Conservation (phyloP, 2,113 vertebrate genomes). For the Pangasianodon hypophthalmus region DNA sequence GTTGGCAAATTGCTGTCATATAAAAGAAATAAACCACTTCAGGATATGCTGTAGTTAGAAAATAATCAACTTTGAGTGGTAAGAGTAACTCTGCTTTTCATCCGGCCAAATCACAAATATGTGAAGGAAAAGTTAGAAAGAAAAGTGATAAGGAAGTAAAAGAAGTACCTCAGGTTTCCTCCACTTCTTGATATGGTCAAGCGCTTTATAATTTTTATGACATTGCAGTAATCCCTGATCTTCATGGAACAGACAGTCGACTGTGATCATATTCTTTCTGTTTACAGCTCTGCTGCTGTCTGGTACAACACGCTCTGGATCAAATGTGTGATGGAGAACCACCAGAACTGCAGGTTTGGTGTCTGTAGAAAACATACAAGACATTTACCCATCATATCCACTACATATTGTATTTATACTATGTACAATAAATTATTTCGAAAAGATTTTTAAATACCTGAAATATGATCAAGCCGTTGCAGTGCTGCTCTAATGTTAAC, state of each 20-base stretch:
- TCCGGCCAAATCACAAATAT: no score
- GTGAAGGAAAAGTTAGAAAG: no score
- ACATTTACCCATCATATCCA: not conserved
- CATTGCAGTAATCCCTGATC: not conserved
- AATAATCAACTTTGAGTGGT: no score
- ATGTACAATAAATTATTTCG: no score
- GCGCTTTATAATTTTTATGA: not conserved
- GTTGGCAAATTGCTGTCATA: no score
- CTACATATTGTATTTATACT: not conserved
- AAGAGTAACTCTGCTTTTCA: no score
- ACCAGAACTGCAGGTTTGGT: conserved; percentile 33
- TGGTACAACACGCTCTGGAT: not conserved
- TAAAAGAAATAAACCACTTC: no score
- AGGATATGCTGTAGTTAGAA: no score
- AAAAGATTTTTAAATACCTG: not conserved
- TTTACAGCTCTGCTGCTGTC: conserved; percentile 30
- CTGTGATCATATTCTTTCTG: not conserved
- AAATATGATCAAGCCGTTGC: not conserved
- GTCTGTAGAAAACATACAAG: not conserved
- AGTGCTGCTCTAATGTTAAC: conserved; percentile 12
- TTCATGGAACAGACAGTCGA: conserved; percentile 54
- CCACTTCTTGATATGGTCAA: rapidly evolving
- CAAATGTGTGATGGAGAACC: conserved; percentile 24
- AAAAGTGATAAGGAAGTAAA: no score
- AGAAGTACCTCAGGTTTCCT: no score